phyloP scores from a whole-genome alignment of 2,888 invertebrate genomes.

The Choristoneura rosaceana region DNA sequence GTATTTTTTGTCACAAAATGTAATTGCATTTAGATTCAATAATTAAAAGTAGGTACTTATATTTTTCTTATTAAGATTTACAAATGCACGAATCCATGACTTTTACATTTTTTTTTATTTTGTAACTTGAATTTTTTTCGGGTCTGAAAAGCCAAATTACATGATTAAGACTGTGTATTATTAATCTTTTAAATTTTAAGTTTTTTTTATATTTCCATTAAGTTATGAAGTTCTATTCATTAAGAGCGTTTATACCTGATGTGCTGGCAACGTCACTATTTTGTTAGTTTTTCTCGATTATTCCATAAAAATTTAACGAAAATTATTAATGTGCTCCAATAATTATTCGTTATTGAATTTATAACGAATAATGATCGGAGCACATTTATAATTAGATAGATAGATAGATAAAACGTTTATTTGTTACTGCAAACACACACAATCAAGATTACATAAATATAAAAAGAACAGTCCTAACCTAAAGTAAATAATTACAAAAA shows the following conservation, averaged over 20 bases:
- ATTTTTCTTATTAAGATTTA: not conserved
- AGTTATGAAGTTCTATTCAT: not conserved
- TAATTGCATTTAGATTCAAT: not conserved
- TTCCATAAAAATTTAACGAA: no score
- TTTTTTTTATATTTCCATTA: slow-evolving; percentile 1
- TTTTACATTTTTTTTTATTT: not conserved
- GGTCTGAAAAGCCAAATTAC: slow-evolving; percentile 23
- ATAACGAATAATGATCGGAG: no score
- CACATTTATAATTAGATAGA: no score
- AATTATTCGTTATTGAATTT: no score
- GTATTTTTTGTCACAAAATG: not conserved
- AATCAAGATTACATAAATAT: no score
- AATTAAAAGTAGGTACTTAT: not conserved
- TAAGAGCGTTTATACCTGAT: not conserved
- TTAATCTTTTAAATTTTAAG: slow-evolving; percentile 21
- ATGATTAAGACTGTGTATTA: slow-evolving; percentile 28
- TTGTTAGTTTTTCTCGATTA: no score
- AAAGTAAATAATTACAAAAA: no score
- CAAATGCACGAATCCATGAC: slow-evolving; percentile 4
- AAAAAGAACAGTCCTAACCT: no score
- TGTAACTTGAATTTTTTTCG: not conserved
- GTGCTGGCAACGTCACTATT: no score
- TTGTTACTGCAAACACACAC: no score
- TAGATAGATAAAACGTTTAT: no score
- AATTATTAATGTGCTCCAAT: slow-evolving; percentile 10